A percentile compares a stretch with the other conserved stretches of the same genome.
Conservation (phyloP, 2,113 vertebrate species). For the Cairina moschata region DNA sequence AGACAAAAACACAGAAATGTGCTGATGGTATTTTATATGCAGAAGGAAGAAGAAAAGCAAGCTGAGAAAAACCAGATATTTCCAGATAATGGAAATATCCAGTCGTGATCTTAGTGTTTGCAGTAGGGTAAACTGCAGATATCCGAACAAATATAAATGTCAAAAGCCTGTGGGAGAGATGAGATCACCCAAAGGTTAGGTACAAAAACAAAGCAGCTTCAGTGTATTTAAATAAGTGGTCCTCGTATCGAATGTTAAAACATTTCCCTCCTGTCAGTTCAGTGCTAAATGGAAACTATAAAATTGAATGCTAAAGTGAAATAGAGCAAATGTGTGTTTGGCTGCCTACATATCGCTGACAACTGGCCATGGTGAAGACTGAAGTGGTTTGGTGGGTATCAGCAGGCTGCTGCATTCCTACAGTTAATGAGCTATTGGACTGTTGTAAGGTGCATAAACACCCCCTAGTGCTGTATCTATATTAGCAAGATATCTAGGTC, state of each 20-base stretch:
- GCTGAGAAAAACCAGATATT: neutral
- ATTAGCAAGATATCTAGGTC: neutral
- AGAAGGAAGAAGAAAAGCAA: neutral
- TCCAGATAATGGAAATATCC: neutral
- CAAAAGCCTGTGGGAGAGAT: neutral
- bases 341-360: neutral
- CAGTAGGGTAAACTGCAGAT: neutral
- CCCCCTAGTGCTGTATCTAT: neutral
- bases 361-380: neutral
- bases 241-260: neutral
- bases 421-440: neutral
- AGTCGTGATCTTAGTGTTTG: neutral
- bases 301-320: neutral
- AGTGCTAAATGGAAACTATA: neutral
- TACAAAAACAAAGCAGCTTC: neutral
- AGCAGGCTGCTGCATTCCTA: neutral
- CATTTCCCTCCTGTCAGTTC: neutral
- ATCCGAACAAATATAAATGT: neutral
- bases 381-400: neutral
- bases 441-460: neutral
- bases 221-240: neutral
- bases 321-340: neutral
- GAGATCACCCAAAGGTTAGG: neutral
- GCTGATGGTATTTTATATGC: neutral
- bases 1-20: neutral